A percentile compares a stretch with the other conserved stretches of the same genome.
These are phyloP conservation scores for Venustaconcha ellipsiformis DNA, from an alignment of 1,140 invertebrate genomes.

Conservation along the genomic window DNA sequence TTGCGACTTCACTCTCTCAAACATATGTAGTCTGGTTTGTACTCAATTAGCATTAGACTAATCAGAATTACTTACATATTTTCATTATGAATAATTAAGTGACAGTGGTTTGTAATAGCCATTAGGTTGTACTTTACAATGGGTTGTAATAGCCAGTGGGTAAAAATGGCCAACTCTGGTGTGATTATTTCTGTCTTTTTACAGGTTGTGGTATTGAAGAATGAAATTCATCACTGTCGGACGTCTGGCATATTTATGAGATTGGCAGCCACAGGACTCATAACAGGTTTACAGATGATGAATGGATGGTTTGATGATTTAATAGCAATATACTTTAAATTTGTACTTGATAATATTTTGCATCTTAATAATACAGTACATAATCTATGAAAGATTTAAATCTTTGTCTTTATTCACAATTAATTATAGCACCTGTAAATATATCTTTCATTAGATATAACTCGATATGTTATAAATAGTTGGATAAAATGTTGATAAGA, in stretches of 20 bases:
- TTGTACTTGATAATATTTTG: not conserved
- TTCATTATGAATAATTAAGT: not conserved
- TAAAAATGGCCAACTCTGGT: not conserved
- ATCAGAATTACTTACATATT: too few species aligned
- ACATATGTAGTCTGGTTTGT: too few species aligned
- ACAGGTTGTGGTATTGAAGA: constrained; percentile 56
- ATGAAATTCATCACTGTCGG: constrained; percentile 58
- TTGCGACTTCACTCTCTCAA: too few species aligned
- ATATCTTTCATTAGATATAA: too few species aligned
- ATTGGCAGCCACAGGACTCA: constrained; percentile 54
- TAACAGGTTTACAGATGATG: constrained; percentile 42
- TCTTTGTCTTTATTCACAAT: too few species aligned
- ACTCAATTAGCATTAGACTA: too few species aligned
- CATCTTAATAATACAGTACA: not conserved
- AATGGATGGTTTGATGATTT: not conserved
- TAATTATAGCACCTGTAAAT: too few species aligned
- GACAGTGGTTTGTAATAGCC: not conserved
- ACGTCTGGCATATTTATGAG: constrained; percentile 63
- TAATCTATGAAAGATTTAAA: too few species aligned
- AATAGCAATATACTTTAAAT: not conserved
- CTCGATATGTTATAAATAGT: too few species aligned
- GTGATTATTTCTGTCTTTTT: constrained; percentile 10
- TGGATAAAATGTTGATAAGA: too few species aligned
- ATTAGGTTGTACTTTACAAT: not conserved
- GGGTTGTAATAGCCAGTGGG: not conserved